These are phyloP conservation scores for Diplodus sargus DNA, from an alignment of 2,797 vertebrate genomes.

Conservation along the genomic window DNA sequence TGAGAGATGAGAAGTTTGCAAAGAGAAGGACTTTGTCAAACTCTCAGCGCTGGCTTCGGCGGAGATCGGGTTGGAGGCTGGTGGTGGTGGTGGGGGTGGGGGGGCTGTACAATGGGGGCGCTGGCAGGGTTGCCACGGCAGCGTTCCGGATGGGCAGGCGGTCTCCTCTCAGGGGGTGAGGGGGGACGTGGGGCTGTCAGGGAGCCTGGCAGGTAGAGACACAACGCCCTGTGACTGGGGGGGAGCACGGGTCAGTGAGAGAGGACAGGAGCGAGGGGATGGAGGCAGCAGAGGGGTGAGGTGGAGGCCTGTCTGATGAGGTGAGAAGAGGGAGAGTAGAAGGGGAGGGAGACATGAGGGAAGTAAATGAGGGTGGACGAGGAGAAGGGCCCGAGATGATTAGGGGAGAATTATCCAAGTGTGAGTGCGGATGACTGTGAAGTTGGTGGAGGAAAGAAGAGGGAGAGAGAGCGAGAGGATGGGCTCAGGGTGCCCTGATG, in stretches of 20 bases:
- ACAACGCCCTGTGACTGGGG: conserved; percentile 81
- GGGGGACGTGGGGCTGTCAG: conserved; percentile 80
- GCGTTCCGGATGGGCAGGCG: conserved; percentile 83
- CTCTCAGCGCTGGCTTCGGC: conserved; percentile 59
- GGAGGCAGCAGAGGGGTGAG: conserved; percentile 66
- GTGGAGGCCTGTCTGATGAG: conserved; percentile 81
- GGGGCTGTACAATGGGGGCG: conserved; percentile 56
- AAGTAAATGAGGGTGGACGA: conserved; percentile 74
- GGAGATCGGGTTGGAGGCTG: conserved; percentile 45
- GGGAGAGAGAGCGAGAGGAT: conserved; percentile 27
- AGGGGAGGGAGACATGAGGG: conserved; percentile 58
- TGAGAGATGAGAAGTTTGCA: conserved; percentile 67
- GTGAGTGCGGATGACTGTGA: conserved; percentile 66
- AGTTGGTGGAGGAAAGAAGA: conserved; percentile 42
- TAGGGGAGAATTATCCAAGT: conserved; percentile 82
- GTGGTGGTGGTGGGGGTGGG: conserved; percentile 10
- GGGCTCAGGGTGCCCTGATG: conserved; percentile 21
- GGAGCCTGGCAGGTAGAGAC: conserved; percentile 84
- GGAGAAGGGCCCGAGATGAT: conserved; percentile 75
- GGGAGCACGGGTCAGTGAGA: conserved; percentile 82
- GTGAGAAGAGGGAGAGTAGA: conserved; percentile 66
- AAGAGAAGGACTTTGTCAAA: conserved; percentile 76
- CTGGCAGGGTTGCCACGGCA: conserved; percentile 80
- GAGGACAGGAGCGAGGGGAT: conserved; percentile 76
- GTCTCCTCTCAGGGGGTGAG: conserved; percentile 81